These are phyloP conservation scores for Phlogophora meticulosa DNA, from an alignment of 2,888 invertebrate species.

Conservation along the genomic window DNA sequence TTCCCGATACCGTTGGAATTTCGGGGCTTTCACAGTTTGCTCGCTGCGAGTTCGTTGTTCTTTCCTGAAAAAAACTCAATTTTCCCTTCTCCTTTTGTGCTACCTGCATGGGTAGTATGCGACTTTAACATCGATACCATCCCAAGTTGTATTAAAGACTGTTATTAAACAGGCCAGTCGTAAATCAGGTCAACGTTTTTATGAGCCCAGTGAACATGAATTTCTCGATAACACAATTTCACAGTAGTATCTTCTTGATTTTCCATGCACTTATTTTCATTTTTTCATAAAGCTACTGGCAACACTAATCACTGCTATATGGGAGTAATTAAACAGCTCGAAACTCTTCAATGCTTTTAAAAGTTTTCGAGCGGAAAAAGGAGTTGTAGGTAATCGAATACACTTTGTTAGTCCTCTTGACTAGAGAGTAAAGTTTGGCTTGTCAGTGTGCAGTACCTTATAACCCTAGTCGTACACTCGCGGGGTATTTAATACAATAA, in stretches of 20 bases:
- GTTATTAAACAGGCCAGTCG: background rate
- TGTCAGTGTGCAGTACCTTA: background rate
- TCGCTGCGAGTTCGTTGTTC: background rate
- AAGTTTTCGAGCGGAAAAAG: constrained; percentile 29
- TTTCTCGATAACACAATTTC: background rate
- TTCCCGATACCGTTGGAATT: constrained; percentile 22
- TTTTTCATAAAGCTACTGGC: constrained; percentile 1
- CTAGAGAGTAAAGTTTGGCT: background rate
- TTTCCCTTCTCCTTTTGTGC: constrained; percentile 4
- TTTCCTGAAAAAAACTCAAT: background rate
- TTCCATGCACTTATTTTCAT: background rate
- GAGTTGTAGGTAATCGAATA: constrained; percentile 31
- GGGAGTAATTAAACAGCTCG: constrained; percentile 45
- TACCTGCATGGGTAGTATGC: too few relatives aligned
- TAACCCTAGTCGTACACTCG: background rate
- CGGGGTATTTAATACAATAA: too few relatives aligned
- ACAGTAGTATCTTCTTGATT: background rate
- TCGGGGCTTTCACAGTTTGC: constrained; percentile 9
- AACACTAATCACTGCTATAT: constrained; percentile 28
- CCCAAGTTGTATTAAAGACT: background rate
- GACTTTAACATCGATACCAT: constrained; percentile 2
- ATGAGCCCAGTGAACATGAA: background rate
- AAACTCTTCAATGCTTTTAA: constrained; percentile 16
- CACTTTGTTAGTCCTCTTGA: constrained; percentile 11
- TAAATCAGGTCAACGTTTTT: constrained; percentile 4